phyloP scores from a whole-genome alignment of 1,140 invertebrate species.

The Augochlora pura region DNA sequence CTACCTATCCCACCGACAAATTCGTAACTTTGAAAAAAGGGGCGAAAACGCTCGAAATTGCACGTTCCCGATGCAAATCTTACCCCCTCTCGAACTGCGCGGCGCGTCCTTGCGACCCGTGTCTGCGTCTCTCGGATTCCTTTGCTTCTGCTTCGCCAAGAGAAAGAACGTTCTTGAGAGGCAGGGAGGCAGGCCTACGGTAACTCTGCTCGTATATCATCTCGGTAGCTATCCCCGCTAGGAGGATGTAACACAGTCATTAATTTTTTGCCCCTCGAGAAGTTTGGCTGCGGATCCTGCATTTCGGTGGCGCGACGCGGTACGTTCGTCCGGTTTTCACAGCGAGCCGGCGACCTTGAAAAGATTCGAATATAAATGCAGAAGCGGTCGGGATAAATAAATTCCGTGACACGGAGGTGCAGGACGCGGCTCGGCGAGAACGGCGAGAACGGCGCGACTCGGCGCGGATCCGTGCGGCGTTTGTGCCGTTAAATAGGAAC shows the following conservation, averaged over 20 bases:
- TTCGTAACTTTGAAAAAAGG: constrained; percentile 63
- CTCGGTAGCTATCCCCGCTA: constrained; percentile 20
- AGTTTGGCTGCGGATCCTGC: too few species aligned
- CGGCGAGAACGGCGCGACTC: too few species aligned
- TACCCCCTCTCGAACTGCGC: background rate
- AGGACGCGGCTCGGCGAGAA: background rate
- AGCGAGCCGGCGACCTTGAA: constrained; percentile 20
- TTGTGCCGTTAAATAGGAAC: constrained; percentile 18
- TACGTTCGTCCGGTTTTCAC: background rate
- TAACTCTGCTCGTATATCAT: background rate
- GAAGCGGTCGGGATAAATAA: constrained; percentile 23
- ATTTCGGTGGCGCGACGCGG: too few species aligned
- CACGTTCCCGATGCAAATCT: constrained; percentile 76
- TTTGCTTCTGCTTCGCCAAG: background rate
- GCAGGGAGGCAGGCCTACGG: background rate
- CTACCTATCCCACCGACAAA: constrained; percentile 39
- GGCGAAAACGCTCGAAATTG: constrained; percentile 73
- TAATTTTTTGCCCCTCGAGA: constrained; percentile 17
- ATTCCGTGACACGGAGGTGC: constrained; percentile 25
- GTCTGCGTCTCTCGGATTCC: background rate
- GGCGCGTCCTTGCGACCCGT: constrained; percentile 12
- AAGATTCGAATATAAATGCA: constrained; percentile 26
- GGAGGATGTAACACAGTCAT: constrained; percentile 34
- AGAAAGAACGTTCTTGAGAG: background rate
- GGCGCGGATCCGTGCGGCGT: background rate